phyloP scores from a whole-genome alignment of 2,888 invertebrate genomes.

The Drosophila austrosaltans region DNA sequence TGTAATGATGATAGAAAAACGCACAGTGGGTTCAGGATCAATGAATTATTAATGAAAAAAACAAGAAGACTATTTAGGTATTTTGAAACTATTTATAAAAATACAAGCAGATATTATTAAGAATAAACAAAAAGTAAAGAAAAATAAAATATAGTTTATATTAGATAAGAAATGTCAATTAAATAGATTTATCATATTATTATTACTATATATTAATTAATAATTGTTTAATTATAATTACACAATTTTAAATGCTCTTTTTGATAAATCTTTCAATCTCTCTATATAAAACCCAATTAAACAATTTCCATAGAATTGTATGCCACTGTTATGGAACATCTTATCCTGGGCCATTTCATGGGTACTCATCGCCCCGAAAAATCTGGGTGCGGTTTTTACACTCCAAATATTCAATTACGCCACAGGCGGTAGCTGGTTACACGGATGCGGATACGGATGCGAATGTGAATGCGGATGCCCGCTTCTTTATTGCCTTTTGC shows the following conservation, averaged over 20 bases:
- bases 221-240: no score
- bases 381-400: slow-evolving; percentile 72
- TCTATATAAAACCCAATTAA: no score
- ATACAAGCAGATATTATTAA: no score
- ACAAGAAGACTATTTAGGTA: background rate
- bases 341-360: background rate
- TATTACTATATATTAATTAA: no score
- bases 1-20: background rate
- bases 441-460: slow-evolving; percentile 51
- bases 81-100: background rate
- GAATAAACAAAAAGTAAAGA: no score
- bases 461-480: slow-evolving; percentile 23
- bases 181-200: no score
- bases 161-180: no score
- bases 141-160: no score
- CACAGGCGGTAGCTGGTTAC: slow-evolving; percentile 66
- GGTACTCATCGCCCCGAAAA: slow-evolving; percentile 13
- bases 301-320: background rate
- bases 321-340: slow-evolving; percentile 10
- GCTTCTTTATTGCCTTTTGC: slow-evolving; percentile 48
- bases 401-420: slow-evolving; percentile 78
- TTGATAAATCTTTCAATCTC: no score
- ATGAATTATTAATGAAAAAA: background rate
- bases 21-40: background rate
- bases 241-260: no score